Percentiles rank a stretch among this genome's conserved stretches.
phyloP scores from a whole-genome alignment of 2,888 invertebrate genomes.

The Camptogramma bilineatum region DNA sequence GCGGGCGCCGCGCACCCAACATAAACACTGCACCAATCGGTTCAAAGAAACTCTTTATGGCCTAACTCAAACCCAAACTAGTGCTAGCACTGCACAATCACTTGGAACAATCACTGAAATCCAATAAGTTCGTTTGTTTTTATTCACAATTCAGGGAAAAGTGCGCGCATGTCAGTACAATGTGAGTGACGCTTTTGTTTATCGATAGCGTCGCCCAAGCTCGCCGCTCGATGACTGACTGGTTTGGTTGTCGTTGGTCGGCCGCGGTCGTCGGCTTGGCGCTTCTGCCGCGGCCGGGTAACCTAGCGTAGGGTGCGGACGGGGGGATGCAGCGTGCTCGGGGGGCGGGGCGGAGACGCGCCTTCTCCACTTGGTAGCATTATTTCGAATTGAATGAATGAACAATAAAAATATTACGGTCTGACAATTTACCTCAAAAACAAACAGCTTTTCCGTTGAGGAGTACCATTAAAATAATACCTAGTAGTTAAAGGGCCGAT shows the following conservation, averaged over 20 bases:
- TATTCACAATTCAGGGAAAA: conserved; percentile 73
- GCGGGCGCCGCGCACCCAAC: conserved; percentile 77
- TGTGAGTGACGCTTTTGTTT: conserved; percentile 48
- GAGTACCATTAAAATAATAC: too few species aligned
- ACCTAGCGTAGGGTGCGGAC: conserved; percentile 46
- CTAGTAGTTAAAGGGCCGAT: too few species aligned
- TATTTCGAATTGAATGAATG: conserved; percentile 61
- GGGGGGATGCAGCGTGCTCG: conserved; percentile 47
- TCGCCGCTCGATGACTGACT: conserved; percentile 81
- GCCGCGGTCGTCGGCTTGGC: conserved; percentile 20
- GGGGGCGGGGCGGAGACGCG: conserved; percentile 42
- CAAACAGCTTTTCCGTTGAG: too few species aligned
- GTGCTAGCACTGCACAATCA: conserved; percentile 71
- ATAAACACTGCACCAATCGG: conserved; percentile 83
- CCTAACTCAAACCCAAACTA: conserved; percentile 51
- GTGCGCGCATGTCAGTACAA: conserved; percentile 75
- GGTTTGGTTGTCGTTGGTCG: conserved; percentile 44
- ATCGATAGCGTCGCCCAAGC: conserved; percentile 54
- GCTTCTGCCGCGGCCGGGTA: conserved; percentile 63
- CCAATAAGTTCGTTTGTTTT: conserved; percentile 74
- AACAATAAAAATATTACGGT: conserved; percentile 40
- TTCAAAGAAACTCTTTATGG: conserved; percentile 66
- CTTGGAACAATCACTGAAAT: conserved; percentile 76
- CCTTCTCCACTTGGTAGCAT: conserved; percentile 54
- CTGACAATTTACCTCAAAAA: too few species aligned